A percentile compares a stretch with the other conserved stretches of the same genome.
These are phyloP conservation scores for Pachyramphus minor DNA, from an alignment of 2,113 vertebrate species.

Conservation along the genomic window DNA sequence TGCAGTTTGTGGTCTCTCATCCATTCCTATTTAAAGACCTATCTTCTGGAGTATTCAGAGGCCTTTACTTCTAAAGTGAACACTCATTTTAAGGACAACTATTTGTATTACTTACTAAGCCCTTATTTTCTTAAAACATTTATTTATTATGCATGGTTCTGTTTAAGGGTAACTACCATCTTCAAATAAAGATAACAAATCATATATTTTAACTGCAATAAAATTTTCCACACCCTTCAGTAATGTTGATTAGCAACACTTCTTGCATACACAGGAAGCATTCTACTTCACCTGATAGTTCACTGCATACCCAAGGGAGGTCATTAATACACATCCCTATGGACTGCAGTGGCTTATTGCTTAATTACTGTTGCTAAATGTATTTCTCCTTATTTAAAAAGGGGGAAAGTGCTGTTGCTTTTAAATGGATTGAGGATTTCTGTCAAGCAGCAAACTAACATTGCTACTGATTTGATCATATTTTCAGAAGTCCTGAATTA, in stretches of 20 bases:
- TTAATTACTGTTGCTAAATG: constrained; percentile 43
- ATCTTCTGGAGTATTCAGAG: neutral
- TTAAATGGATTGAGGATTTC: neutral
- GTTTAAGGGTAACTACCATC: neutral
- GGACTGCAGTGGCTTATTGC: constrained; percentile 4
- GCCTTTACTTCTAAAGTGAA: neutral
- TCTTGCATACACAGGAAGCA: neutral
- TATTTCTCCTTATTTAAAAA: constrained; percentile 24
- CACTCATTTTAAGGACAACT: neutral
- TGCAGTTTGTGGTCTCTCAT: neutral
- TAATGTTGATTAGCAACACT: neutral
- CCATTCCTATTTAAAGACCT: neutral
- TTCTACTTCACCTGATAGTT: neutral
- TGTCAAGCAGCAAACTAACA: neutral
- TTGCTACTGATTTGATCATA: neutral
- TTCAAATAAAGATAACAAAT: neutral
- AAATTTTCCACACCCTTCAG: neutral
- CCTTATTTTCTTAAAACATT: neutral
- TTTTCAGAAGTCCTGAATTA: neutral
- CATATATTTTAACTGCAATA: neutral
- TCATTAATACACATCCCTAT: constrained; percentile 15
- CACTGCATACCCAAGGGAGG: neutral
- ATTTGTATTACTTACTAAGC: neutral
- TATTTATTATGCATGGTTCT: neutral
- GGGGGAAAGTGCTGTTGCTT: neutral